Evolutionary conservation across 2,888 invertebrate genomes (phyloP), one percentile per base, ranked within the genome.

Genomic region (Osmoderma eremita): DNA sequence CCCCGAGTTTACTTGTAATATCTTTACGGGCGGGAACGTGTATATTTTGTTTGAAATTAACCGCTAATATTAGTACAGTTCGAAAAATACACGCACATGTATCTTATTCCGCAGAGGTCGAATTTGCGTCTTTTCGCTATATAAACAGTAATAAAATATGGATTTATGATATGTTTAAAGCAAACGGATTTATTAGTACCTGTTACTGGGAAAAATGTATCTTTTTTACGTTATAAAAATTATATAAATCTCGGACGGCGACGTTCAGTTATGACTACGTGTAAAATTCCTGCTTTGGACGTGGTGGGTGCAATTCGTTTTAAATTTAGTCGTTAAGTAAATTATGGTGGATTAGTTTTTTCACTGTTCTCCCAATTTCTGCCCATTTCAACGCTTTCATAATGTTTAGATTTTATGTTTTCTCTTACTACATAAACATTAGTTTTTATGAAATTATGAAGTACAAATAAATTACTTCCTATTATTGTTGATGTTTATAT

Each of bases 171-270:
- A 58, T 45, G 58, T 58, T 58, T 45, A 58, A 58, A 42, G 22
- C 58, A 58, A 58, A 58, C 42, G 42, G 22, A 58, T 58, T 58
- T 58, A 58, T 58, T 58, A 58, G 42, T 58, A 58, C 58, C 58
- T 58, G 53, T 58, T 42, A 58, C 24, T 42, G 42, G 22, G 53
- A 22, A 42, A 53, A 53, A 20, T 49, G 20, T 20, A 38, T 53
- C 36, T 53, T 38, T 53, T 53, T 53, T 38, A 12, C 12, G 53
- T 17, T 53, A 53, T 38, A 17, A 51, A 50, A 50, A 24, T 50
- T 50, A 50, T 50, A 50, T 50, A 30, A 30, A 30, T 30, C 30
- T 30, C 3, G 2, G 10, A 8, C 24, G 24, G 24, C 24, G 24
- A 24, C 24, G 24, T 24, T 24, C 24, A 10, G 6, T 6, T 30